Evolutionary conservation across 64 coral and sea anemone species (phyloP), one percentile per base, ranked within the genome.

Genomic region (Porites australiensis): DNA sequence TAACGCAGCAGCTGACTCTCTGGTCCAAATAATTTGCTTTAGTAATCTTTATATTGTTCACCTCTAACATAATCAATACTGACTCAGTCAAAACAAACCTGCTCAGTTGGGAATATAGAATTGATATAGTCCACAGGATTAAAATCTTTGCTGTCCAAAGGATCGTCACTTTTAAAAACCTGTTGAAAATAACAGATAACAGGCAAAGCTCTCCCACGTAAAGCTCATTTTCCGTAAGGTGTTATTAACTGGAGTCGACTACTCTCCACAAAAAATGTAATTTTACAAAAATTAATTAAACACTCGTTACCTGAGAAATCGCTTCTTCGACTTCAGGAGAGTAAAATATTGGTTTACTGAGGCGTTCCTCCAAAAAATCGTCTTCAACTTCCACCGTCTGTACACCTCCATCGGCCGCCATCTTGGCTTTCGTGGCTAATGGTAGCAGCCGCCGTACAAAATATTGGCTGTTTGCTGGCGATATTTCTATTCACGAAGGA

Each of bases 101-200:
- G 96, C 84, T 98, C 96, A 64, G 96, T 98, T n/a, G 96, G 96
- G 61, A 98, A 98, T 59, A 98, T 68, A 45, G 96, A 89, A 75
- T 98, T 98, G 48, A 98, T 98, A 52, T 98, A 95, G 87, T 98
- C 96, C 87, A 98, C 96, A 59, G 96, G 93, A 86, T 98, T 98
- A 71, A 98, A 98, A 72, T 98, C 96, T 89, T 98, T 98, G 16
- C 96, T 95, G 82, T 98, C 96, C 55, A 98, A 77, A 19, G 90
- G 93, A 59, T 98, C 96, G 79, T 98, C 90, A 93, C 96, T 98
- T 61, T 98, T 82, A 79, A 98, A 98, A 74, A 98, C 96, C 96
- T 98, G 50, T 68, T 50, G 19, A 84, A 64, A 64, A 84, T 5
- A 51, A 20, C 19, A 76, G 3, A 55, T 55, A 55, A 55, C 1